Percentiles rank a stretch among this genome's conserved stretches.
These are phyloP conservation scores for Rhopalosiphum maidis DNA, from an alignment of 1,140 invertebrate species.

Conservation along the genomic window DNA sequence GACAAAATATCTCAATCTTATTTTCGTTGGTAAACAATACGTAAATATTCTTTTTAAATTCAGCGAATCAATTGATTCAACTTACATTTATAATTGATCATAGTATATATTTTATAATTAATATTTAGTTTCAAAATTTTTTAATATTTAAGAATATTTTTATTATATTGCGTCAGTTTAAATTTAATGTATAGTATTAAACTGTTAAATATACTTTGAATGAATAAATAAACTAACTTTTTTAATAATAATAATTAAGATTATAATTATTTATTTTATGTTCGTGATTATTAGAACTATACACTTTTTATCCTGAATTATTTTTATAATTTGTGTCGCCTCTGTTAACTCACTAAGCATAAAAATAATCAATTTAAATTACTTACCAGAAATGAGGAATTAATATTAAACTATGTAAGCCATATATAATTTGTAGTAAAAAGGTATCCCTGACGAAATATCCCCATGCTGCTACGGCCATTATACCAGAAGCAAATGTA, in stretches of 20 bases:
- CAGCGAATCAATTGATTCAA: not conserved
- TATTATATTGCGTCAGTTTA: too few species aligned
- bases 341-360: not conserved
- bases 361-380: not conserved
- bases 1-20: too few species aligned
- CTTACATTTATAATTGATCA: too few species aligned
- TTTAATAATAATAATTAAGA: too few species aligned
- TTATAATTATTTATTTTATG: not conserved
- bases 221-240: too few species aligned
- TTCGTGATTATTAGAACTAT: not conserved
- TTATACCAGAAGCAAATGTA: slow-evolving; percentile 81
- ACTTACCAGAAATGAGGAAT: slow-evolving; percentile 78
- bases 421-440: slow-evolving; percentile 80
- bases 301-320: not conserved
- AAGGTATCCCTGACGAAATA: slow-evolving; percentile 77
- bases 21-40: too few species aligned
- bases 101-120: too few species aligned
- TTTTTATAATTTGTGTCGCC: not conserved
- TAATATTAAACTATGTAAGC: slow-evolving; percentile 75
- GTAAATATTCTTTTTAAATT: not conserved
- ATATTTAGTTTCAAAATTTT: too few species aligned
- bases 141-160: too few species aligned
- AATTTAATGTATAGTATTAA: not conserved
- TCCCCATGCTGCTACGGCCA: slow-evolving; percentile 83
- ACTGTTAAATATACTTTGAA: too few species aligned